Evolutionary conservation across 2,888 invertebrate species (phyloP).

Genomic region (Agrypnus murinus): DNA sequence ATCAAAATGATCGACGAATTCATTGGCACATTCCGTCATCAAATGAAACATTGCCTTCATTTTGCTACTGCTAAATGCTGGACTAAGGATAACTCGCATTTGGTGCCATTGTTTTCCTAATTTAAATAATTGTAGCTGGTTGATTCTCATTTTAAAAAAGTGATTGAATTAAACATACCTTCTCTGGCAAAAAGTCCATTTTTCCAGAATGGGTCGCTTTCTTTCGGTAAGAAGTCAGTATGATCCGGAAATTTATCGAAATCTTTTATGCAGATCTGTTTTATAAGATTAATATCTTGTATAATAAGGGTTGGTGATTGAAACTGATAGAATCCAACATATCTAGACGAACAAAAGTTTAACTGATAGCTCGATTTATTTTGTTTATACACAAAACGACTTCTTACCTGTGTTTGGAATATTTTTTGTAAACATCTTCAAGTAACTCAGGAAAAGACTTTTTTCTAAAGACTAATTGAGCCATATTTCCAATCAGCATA

Average conservation of each 20-base stretch:
- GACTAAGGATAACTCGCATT: constrained; percentile 37
- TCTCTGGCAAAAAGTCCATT: constrained; percentile 57
- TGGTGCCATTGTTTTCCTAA: constrained; percentile 38
- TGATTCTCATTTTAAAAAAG: not conserved
- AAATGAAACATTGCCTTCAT: constrained; percentile 46
- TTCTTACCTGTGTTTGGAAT: no score
- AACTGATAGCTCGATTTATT: no score
- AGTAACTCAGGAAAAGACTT: no score
- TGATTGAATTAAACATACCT: constrained; percentile 24
- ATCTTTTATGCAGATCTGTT: constrained; percentile 74
- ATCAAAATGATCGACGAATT: constrained; percentile 57
- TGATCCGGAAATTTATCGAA: constrained; percentile 74
- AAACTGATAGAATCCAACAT: constrained; percentile 48
- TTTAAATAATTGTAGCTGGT: no score
- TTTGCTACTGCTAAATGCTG: constrained; percentile 43
- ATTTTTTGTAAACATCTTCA: no score
- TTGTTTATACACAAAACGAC: no score
- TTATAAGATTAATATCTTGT: constrained; percentile 73
- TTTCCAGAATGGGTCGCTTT: constrained; percentile 69
- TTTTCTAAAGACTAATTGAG: no score
- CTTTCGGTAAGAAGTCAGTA: not conserved
- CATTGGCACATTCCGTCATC: constrained; percentile 43
- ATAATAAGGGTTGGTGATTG: constrained; percentile 69
- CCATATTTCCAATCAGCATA: no score
- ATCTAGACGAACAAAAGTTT: constrained; percentile 44